Evolutionary conservation across 2,797 vertebrate genomes (phyloP).

Genomic region (Sebastes kiyomatsui): DNA sequence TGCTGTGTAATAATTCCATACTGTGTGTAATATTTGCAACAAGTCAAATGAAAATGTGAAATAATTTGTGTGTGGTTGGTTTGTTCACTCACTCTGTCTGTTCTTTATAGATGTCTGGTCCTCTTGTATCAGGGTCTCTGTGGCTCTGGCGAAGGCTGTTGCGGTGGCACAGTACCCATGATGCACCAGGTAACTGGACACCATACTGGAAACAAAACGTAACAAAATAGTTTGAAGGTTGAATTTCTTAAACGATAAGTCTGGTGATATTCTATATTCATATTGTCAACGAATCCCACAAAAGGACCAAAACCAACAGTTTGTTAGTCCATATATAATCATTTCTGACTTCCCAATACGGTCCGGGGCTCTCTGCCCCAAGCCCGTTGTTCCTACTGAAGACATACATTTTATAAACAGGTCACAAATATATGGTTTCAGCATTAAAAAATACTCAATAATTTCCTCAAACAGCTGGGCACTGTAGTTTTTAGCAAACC

Average conservation of each 20-base stretch:
- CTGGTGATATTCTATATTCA: not conserved
- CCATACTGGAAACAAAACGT: conserved; percentile 85
- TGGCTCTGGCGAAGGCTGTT: conserved; percentile 94
- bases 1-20: not conserved
- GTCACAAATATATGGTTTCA: not conserved
- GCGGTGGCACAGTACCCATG: conserved; percentile 98
- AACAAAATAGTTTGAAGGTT: not conserved
- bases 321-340: not conserved
- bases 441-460: not conserved
- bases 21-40: not conserved
- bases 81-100: conserved; percentile 93
- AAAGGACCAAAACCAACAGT: not conserved
- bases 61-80: not conserved
- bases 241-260: not conserved
- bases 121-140: conserved; percentile 96
- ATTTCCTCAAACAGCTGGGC: not conserved
- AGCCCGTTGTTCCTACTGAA: not conserved
- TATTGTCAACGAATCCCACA: not conserved
- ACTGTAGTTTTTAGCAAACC: not conserved
- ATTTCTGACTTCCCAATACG: not conserved
- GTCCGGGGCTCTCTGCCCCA: not conserved
- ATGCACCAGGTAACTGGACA: conserved; percentile 97
- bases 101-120: conserved; percentile 98
- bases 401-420: not conserved
- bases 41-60: not conserved